phyloP scores from a whole-genome alignment of 2,113 vertebrate genomes.

The Entomyzon cyanotis region DNA sequence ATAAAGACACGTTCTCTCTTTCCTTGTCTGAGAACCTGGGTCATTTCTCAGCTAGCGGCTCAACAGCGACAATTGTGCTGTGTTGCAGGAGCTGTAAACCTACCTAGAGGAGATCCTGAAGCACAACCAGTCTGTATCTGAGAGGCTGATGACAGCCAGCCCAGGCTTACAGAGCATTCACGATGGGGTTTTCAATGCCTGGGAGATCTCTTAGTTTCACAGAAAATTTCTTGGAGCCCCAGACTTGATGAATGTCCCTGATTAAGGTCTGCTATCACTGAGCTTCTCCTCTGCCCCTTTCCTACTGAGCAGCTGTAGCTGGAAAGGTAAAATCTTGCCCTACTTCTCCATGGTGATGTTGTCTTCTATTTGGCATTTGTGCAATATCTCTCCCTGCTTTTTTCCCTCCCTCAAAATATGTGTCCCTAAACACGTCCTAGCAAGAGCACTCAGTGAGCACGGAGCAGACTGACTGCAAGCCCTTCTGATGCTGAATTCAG shows the following conservation, averaged over 20 bases:
- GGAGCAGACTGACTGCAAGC: background rate
- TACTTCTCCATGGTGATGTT: background rate
- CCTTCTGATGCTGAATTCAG: constrained; percentile 12
- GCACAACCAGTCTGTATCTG: background rate
- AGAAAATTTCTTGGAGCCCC: background rate
- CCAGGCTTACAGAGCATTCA: background rate
- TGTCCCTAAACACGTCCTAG: background rate
- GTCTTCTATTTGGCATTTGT: background rate
- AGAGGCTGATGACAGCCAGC: background rate
- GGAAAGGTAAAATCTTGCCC: background rate
- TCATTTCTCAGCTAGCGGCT: too few relatives aligned
- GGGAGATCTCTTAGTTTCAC: background rate
- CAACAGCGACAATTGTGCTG: too few relatives aligned
- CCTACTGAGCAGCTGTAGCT: fast-evolving
- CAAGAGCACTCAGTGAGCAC: background rate
- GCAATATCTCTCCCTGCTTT: background rate
- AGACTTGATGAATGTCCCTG: background rate
- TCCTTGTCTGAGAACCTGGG: too few relatives aligned
- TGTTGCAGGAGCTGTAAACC: background rate
- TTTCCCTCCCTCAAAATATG: background rate
- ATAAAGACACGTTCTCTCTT: too few relatives aligned
- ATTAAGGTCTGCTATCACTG: background rate
- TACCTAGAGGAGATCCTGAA: background rate
- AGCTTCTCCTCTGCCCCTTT: background rate
- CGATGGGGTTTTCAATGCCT: background rate